Evolutionary conservation across 2,797 vertebrate species (phyloP), one percentile per base, ranked within the genome.

Genomic region (Hydrocynus forskahlii): DNA sequence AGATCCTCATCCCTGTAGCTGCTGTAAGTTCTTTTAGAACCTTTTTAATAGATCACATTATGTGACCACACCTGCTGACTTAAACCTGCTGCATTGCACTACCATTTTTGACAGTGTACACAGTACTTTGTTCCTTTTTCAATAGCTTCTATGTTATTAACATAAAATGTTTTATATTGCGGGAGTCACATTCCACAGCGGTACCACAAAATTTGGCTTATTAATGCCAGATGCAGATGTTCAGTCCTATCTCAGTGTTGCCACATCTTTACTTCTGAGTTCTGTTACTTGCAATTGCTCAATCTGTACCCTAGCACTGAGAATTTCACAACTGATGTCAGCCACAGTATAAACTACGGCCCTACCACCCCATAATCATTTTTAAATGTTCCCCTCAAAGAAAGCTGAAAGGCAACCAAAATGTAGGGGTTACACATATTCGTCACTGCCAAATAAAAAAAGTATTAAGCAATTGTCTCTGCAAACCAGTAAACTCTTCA

Each of bases 1-100:
- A 99, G 94, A 99, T 99, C 90, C 98, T 99, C 84, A 98, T 99
- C 86, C 98, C 98, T 85, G 98, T 99, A 54, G 98, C 98, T 93
- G 98, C 98, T 94, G 98, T 99, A 91, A 98, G 97, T 97, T 92
- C 29, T 85, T 63, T 19, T n/a, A 69, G 19, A 62, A 23, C 2
- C 17, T 50, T 19, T 60, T 13, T n/a, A 14, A 40, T 48, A 7
- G 1, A 48, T 19, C 4, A 60, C 16, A 5, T n/a, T 5, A 40
- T 35, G 19, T n/a, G 38, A 40, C 7, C 38, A 67, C n/a, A 21
- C 17, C 38, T 67, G 17, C 2, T 67, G n/a, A 25, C n/a, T 25
- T 25, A 13, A 60, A 60, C 57, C 7, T 9, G n/a, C 8, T 10
- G 10, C n/a, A 21, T 2, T 9, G 25, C 21, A 23, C 60, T 29